Conservation (phyloP, 1,140 invertebrate genomes). For the Tachypleus tridentatus region DNA sequence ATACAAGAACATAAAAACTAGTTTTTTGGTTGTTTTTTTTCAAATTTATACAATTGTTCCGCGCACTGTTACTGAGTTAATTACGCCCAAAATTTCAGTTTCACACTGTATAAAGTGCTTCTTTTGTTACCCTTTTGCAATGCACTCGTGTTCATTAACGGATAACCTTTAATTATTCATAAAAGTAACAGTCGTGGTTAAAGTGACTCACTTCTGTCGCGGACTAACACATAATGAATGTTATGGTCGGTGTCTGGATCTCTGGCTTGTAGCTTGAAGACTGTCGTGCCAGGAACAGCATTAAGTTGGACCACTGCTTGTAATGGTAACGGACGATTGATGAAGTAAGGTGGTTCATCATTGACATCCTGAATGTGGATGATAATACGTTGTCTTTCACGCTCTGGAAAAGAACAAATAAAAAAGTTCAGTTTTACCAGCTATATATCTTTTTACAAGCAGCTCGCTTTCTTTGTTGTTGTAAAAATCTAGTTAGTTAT, state of each 20-base stretch:
- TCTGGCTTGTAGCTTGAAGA: slow-evolving; percentile 86
- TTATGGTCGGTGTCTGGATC: slow-evolving; percentile 90
- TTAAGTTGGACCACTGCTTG: slow-evolving; percentile 89
- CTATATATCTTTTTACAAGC: too few species aligned
- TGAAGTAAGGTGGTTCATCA: slow-evolving; percentile 89
- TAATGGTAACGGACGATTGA: slow-evolving; percentile 86
- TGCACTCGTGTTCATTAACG: not conserved
- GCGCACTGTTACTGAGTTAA: too few species aligned
- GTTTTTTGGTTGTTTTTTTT: too few species aligned
- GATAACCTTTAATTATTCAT: not conserved
- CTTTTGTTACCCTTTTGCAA: not conserved
- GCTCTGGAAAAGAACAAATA: slow-evolving; percentile 48
- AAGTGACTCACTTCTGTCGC: slow-evolving; percentile 55
- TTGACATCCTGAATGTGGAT: slow-evolving; percentile 93
- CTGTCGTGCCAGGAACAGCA: slow-evolving; percentile 85
- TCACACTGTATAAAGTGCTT: too few species aligned
- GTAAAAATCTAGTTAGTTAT: too few species aligned
- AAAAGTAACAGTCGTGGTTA: not conserved
- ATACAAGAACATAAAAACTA: too few species aligned
- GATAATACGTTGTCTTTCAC: slow-evolving; percentile 86
- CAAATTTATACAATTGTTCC: too few species aligned
- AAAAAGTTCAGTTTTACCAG: too few species aligned
- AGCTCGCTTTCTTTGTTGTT: too few species aligned
- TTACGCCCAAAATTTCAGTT: too few species aligned
- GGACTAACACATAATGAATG: slow-evolving; percentile 87